Evolutionary conservation across 2,888 invertebrate species (phyloP), one percentile per base, ranked within the genome.

Genomic region (Crepidodera aurea): DNA sequence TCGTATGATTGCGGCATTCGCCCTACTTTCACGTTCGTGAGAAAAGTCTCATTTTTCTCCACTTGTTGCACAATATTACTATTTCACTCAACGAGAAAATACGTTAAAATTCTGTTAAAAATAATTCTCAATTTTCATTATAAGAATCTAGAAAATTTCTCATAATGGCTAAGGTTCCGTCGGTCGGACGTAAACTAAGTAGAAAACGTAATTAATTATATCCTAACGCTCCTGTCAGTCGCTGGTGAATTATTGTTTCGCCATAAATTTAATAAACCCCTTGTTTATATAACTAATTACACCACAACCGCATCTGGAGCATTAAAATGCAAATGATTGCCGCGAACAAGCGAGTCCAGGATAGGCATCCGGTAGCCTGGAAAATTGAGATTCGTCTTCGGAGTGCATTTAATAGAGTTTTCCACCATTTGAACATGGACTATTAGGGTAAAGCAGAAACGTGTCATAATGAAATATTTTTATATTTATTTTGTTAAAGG

Each of bases 281-380:
- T 64, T 62, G 64, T 61, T 65, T 62, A 65, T 61, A 58, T 25
- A 25, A 61, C 64, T 65, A 61, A 65, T 65, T 50, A 61, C 51
- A 58, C 44, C 44, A 50, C 60, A 37, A 51, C 54, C 55, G 55
- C 61, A 55, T 65, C 55, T 40, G 46, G 37, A 34, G 16, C 19
- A 58, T 58, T 59, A 61, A 59, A 61, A 64, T 61, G 64, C 58
- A 55, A 65, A 65, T 62, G 34, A 56, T 8, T 19, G 42, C 25
- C n/a, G 34, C 27, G 46, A n/a, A 22, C 44, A 13, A 15, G 12
- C 18, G 46, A 1, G 19, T 19, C 6, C 46, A 56, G 44, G 44
- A 22, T 19, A 13, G 55, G 55, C 46, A 22, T 42, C 42, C 42
- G 42, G 42, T 12, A 19, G 13, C 42, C 42, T 16, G 42, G 18